Evolutionary conservation across 2,888 invertebrate species (phyloP).

Genomic region (Pachymerium ferrugineum): DNA sequence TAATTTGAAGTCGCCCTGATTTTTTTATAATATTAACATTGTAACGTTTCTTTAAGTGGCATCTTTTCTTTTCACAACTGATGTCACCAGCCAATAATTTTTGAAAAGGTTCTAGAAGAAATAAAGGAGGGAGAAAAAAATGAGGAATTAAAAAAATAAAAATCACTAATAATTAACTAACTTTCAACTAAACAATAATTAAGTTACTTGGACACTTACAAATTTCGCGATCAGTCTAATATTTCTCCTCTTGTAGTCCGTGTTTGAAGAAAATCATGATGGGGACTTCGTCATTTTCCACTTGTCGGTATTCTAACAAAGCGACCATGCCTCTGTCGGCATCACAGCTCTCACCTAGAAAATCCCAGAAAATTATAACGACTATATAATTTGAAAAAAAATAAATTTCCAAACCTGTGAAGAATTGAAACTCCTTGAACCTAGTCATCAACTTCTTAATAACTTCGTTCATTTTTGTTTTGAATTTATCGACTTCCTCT

Average conservation of each 20-base stretch:
- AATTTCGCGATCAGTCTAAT: conserved; percentile 54
- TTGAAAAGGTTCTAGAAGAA: background rate
- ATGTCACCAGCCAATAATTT: background rate
- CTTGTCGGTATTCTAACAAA: conserved; percentile 86
- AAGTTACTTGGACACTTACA: too few relatives aligned
- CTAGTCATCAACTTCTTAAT: conserved; percentile 85
- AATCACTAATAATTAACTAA: too few relatives aligned
- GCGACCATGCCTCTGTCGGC: conserved; percentile 69
- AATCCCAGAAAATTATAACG: background rate
- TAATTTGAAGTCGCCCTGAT: background rate
- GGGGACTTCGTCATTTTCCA: conserved; percentile 73
- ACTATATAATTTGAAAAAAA: too few relatives aligned
- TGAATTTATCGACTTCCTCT: conserved; percentile 80
- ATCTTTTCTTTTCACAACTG: background rate
- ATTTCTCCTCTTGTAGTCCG: conserved; percentile 90
- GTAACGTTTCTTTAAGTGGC: background rate
- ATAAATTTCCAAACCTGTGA: conserved; percentile 49
- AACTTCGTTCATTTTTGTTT: conserved; percentile 85
- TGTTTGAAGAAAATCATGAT: conserved; percentile 95
- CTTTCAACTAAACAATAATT: too few relatives aligned
- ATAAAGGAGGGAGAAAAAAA: background rate
- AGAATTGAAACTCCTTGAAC: conserved; percentile 89
- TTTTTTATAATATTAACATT: background rate
- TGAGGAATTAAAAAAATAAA: background rate
- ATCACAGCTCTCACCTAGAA: conserved; percentile 81